These are phyloP conservation scores for Premnoplex brunnescens DNA, from an alignment of 2,797 vertebrate species.

Conservation along the genomic window DNA sequence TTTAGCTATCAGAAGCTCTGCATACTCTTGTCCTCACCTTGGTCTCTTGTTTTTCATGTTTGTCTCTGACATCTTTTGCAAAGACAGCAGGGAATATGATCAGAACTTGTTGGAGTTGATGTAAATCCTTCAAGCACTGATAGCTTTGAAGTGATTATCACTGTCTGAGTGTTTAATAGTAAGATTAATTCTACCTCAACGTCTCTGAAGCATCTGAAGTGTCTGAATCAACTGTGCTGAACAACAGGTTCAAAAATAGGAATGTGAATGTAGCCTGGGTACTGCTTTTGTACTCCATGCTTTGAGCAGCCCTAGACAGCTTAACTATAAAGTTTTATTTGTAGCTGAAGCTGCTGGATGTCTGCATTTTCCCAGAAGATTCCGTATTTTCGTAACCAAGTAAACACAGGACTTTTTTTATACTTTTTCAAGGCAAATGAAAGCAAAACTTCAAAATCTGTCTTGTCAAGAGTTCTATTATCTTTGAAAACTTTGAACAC, in stretches of 20 bases:
- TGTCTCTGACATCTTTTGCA: conserved; percentile 27
- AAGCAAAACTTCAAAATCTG: not conserved
- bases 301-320: not conserved
- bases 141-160: conserved; percentile 26
- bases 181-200: not conserved
- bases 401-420: not conserved
- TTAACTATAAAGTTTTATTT: not conserved
- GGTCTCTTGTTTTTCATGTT: conserved; percentile 52
- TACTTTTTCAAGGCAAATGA: not conserved
- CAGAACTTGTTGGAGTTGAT: not conserved
- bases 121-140: conserved; percentile 13
- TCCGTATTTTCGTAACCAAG: not conserved
- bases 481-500: not conserved
- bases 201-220: not conserved
- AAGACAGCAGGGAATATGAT: not conserved
- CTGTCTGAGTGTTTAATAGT: not conserved
- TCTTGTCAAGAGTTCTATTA: not conserved
- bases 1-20: not conserved
- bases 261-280: not conserved
- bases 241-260: not conserved
- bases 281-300: not conserved
- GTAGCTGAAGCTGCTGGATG: not conserved
- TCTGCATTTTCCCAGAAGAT: not conserved
- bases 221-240: not conserved
- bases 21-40: not conserved